phyloP scores from a whole-genome alignment of 2,888 invertebrate species.

The Anoplius nigerrimus region DNA sequence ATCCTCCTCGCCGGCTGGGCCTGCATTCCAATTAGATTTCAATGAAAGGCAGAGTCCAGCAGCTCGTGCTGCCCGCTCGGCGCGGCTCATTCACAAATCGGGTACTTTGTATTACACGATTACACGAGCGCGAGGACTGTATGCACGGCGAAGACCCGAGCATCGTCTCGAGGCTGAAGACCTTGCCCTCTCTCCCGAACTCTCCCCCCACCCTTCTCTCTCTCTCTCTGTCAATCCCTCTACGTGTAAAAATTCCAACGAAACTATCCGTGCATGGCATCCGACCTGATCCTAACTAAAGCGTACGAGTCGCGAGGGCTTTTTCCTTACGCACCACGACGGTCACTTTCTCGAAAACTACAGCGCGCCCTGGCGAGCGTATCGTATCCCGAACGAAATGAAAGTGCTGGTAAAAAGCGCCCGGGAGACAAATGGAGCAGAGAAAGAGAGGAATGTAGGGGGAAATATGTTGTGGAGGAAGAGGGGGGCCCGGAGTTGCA shows the following conservation, averaged over 20 bases:
- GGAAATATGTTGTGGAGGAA: neutral
- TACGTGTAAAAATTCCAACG: constrained; percentile 37
- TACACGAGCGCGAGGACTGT: constrained; percentile 24
- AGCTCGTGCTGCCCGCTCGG: constrained; percentile 55
- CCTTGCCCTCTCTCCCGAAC: constrained; percentile 2
- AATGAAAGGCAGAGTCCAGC: constrained; percentile 63
- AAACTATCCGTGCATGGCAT: constrained; percentile 10
- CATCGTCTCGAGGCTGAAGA: constrained; percentile 35
- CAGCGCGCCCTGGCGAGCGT: neutral
- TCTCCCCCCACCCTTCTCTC: no score
- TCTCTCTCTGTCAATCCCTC: neutral
- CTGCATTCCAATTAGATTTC: constrained; percentile 67
- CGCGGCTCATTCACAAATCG: constrained; percentile 65
- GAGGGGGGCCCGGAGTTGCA: constrained; percentile 12
- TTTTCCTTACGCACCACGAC: neutral
- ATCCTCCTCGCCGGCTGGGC: constrained; percentile 55
- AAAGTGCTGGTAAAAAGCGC: constrained; percentile 21
- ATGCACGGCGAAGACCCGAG: constrained; percentile 15
- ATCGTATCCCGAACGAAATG: constrained; percentile 2
- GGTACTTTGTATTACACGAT: constrained; percentile 54
- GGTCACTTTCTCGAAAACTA: constrained; percentile 22
- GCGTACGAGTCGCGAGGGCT: no score
- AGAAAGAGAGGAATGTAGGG: constrained; percentile 15
- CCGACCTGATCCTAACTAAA: neutral
- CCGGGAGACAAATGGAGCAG: constrained; percentile 10